These are phyloP conservation scores for Scaptodrosophila latifasciaeformis DNA, from an alignment of 2,888 invertebrate genomes.

Conservation along the genomic window DNA sequence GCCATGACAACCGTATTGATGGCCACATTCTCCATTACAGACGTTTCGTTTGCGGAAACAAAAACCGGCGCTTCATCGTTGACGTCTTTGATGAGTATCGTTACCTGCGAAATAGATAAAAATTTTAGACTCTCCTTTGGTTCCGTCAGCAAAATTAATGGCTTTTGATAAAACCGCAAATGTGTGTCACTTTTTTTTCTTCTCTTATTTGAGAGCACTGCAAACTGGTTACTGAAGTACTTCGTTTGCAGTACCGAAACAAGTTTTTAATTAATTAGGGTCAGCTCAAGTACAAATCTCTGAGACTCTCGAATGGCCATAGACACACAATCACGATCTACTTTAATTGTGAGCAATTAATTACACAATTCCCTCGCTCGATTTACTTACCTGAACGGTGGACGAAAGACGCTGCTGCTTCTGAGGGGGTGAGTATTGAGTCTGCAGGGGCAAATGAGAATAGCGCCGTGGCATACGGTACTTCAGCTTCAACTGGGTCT, in stretches of 20 bases:
- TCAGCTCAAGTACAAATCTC: constrained; percentile 8
- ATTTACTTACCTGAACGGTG: constrained; percentile 83
- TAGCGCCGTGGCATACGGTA: constrained; percentile 53
- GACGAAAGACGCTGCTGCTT: constrained; percentile 85
- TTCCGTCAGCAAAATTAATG: too few relatives aligned
- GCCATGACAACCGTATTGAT: constrained; percentile 91
- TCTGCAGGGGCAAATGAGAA: constrained; percentile 53
- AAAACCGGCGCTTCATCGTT: constrained; percentile 95
- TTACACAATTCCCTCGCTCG: constrained; percentile 6
- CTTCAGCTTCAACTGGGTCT: constrained; percentile 47
- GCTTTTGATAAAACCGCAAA: constrained; percentile 10
- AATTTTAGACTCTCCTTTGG: too few relatives aligned
- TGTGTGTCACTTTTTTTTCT: constrained; percentile 9
- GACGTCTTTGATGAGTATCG: constrained; percentile 89
- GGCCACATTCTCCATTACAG: constrained; percentile 89
- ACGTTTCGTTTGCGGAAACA: constrained; percentile 85
- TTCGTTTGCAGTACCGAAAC: constrained; percentile 2
- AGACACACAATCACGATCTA: constrained; percentile 1
- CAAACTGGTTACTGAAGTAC: constrained; percentile 36
- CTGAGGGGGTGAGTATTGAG: constrained; percentile 74
- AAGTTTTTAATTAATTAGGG: constrained; percentile 30
- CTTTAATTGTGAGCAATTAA: constrained; percentile 14
- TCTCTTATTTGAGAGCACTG: background rate
- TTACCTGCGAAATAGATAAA: constrained; percentile 81
- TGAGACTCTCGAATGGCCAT: constrained; percentile 5